Conservation (phyloP, 2,113 vertebrate genomes). For the Hassar affinis region DNA sequence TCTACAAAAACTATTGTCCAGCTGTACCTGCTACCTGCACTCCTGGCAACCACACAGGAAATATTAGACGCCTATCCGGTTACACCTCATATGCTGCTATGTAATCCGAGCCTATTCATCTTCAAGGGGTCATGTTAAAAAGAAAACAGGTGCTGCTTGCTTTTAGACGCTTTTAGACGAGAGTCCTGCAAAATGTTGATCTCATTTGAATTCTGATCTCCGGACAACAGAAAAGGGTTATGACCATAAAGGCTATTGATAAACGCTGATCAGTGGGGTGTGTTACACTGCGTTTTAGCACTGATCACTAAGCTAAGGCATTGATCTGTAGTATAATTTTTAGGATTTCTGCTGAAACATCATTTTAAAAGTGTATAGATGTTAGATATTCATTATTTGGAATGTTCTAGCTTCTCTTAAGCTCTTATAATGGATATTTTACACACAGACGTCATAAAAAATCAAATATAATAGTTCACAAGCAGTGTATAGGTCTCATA, state of each 20-base stretch:
- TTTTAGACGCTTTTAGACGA: constrained; percentile 18
- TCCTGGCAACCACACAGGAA: constrained; percentile 47
- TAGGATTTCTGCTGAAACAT: too few species aligned
- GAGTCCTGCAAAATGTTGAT: constrained; percentile 23
- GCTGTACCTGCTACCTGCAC: constrained; percentile 45
- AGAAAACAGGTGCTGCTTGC: constrained; percentile 22
- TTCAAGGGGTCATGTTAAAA: constrained; percentile 40
- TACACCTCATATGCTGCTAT: constrained; percentile 51
- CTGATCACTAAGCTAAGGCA: too few species aligned
- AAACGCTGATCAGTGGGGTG: too few species aligned
- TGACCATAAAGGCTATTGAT: neutral
- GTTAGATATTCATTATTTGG: too few species aligned
- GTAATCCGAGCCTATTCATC: constrained; percentile 56
- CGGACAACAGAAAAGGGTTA: neutral
- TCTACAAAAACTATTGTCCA: constrained; percentile 54
- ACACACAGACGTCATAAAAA: too few species aligned
- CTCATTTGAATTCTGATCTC: neutral
- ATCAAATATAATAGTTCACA: too few species aligned
- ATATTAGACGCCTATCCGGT: constrained; percentile 61
- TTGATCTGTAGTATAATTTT: too few species aligned
- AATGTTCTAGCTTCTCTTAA: too few species aligned
- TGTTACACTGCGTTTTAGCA: too few species aligned
- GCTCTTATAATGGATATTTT: too few species aligned
- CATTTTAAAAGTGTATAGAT: too few species aligned
- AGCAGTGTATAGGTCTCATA: too few species aligned